Conservation (phyloP, 2,797 vertebrate genomes). For the Sphaeramia orbicularis region DNA sequence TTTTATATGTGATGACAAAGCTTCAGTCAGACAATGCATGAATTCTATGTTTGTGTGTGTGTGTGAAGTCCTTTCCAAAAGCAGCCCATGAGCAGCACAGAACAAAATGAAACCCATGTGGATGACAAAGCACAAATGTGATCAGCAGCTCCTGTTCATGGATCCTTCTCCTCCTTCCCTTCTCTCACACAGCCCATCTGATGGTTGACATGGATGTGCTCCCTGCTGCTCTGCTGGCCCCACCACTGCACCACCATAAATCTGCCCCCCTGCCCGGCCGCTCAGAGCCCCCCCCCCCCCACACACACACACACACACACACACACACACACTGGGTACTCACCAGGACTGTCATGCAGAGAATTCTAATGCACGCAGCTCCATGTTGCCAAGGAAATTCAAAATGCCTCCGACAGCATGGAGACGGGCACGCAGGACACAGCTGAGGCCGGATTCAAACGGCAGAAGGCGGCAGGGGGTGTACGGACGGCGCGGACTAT, state of each 20-base stretch:
- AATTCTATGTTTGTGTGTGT: conserved; percentile 27
- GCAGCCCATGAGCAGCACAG: conserved; percentile 37
- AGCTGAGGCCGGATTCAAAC: conserved; percentile 49
- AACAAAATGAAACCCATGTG: conserved; percentile 68
- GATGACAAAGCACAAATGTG: conserved; percentile 82
- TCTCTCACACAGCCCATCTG: too few species aligned
- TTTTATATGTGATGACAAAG: too few species aligned
- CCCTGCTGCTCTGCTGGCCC: conserved; percentile 67
- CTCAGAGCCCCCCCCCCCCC: conserved; percentile 78
- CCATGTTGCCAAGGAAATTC: conserved; percentile 88
- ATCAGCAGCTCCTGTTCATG: conserved; percentile 56
- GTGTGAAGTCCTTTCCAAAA: conserved; percentile 26
- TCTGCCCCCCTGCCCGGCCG: conserved; percentile 73
- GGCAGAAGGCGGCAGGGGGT: conserved; percentile 33
- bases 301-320: too few species aligned
- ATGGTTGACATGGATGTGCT: conserved; percentile 69
- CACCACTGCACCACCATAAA: conserved; percentile 82
- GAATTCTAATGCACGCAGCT: conserved; percentile 87
- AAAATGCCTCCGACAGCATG: conserved; percentile 83
- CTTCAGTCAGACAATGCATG: conserved; percentile 24
- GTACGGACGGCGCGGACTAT: conserved; percentile 52
- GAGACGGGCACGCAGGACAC: conserved; percentile 70
- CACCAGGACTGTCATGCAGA: conserved; percentile 89
- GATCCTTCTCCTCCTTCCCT: conserved; percentile 36
- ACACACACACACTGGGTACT: conserved; percentile 81